A percentile compares a stretch with the other conserved stretches of the same genome.
Conservation (phyloP, 2,113 vertebrate species). For the Petrocephalus microphthalmus region DNA sequence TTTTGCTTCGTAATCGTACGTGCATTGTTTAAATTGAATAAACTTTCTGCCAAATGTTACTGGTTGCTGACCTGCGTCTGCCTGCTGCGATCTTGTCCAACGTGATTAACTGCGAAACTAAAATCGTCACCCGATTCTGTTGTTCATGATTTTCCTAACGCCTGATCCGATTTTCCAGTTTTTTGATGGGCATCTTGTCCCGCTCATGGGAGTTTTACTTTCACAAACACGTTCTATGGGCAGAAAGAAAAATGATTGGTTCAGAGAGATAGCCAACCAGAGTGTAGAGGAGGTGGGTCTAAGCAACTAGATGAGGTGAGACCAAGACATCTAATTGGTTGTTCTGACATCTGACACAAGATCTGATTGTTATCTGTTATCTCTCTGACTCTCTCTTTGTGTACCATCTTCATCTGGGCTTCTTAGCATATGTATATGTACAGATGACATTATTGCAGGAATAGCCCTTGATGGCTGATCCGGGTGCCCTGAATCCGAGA, state of each 20-base stretch:
- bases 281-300: no score
- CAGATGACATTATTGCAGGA: neutral
- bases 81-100: constrained; percentile 36
- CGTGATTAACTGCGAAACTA: constrained; percentile 37
- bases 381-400: neutral
- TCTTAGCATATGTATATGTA: neutral
- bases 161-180: constrained; percentile 48
- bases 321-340: no score
- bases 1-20: constrained; percentile 54
- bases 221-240: no score
- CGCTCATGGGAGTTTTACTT: no score
- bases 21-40: constrained; percentile 42
- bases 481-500: neutral
- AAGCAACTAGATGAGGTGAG: no score
- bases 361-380: no score
- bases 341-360: no score
- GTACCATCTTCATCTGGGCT: constrained; percentile 13
- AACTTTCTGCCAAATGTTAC: constrained; percentile 43
- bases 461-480: neutral
- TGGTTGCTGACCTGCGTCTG: constrained; percentile 50
- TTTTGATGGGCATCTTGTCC: neutral
- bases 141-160: constrained; percentile 38
- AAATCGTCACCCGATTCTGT: constrained; percentile 40
- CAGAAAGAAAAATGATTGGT: no score
- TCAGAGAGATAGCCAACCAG: no score